These are phyloP conservation scores for Hipparchia sbordonii DNA, from an alignment of 2,888 invertebrate species.

Conservation along the genomic window DNA sequence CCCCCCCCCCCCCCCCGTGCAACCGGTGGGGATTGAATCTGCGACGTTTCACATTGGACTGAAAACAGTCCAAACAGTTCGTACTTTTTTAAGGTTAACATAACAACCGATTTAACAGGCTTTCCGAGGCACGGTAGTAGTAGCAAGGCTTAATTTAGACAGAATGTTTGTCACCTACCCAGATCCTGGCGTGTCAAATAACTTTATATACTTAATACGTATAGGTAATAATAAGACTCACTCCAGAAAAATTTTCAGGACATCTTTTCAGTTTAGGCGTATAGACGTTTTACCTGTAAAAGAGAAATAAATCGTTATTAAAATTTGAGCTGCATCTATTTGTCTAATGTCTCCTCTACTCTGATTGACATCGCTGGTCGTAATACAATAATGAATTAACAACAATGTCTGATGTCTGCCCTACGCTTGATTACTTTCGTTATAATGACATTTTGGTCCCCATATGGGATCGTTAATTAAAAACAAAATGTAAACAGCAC, in stretches of 20 bases:
- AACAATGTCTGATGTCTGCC: conserved; percentile 10
- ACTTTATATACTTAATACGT: too few species aligned
- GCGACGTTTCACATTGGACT: too few species aligned
- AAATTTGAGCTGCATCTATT: not conserved
- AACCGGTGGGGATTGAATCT: too few species aligned
- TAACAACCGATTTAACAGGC: too few species aligned
- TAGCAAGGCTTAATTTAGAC: too few species aligned
- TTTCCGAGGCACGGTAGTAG: too few species aligned
- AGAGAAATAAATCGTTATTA: not conserved
- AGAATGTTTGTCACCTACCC: too few species aligned
- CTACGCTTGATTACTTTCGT: conserved; percentile 28
- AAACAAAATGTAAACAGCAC: conserved; percentile 33
- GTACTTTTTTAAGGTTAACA: too few species aligned
- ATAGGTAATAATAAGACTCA: not conserved
- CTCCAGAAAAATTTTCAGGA: not conserved
- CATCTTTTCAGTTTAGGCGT: not conserved
- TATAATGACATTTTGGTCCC: conserved; percentile 28
- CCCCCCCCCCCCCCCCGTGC: too few species aligned
- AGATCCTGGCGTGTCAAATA: too few species aligned
- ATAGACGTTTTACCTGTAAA: not conserved
- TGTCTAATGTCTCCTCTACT: not conserved
- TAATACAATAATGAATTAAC: not conserved
- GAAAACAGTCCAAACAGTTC: too few species aligned
- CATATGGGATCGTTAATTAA: conserved; percentile 34
- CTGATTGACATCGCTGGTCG: not conserved